phyloP scores from a whole-genome alignment of 2,797 vertebrate species.

The Neomorphus geoffroyi region DNA sequence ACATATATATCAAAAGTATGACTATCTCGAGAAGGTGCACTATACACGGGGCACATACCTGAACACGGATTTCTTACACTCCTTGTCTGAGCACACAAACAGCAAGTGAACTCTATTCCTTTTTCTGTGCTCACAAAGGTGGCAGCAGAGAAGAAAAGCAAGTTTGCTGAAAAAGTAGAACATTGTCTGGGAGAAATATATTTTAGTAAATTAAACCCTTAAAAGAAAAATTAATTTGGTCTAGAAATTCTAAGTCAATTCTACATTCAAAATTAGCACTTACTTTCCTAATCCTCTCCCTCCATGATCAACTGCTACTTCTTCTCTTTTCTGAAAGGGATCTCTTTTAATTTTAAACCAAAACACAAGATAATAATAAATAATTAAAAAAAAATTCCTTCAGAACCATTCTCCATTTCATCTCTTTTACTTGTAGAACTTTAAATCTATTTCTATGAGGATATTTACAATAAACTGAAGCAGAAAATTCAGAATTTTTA shows the following conservation, averaged over 20 bases:
- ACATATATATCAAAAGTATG: not conserved
- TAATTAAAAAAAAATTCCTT: not conserved
- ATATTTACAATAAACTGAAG: not conserved
- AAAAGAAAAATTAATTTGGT: not conserved
- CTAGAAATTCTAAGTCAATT: not conserved
- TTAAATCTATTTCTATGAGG: not conserved
- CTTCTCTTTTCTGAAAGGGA: not conserved
- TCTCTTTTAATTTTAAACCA: not conserved
- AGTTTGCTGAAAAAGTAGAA: not conserved
- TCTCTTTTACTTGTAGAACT: not conserved
- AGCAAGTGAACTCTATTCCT: not conserved
- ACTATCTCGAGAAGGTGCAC: not conserved
- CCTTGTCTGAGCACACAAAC: not conserved
- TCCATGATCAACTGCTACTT: not conserved
- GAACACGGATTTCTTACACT: not conserved
- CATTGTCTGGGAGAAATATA: not conserved
- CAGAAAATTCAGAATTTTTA: not conserved
- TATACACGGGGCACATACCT: not conserved
- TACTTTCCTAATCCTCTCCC: not conserved
- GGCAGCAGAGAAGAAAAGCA: not conserved
- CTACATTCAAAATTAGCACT: not conserved
- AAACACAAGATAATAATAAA: not conserved
- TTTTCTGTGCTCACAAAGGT: not conserved
- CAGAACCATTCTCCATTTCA: not conserved
- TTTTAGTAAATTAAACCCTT: not conserved